Conservation (phyloP, 1,140 invertebrate genomes). For the Ptiloglossa arizonensis region DNA sequence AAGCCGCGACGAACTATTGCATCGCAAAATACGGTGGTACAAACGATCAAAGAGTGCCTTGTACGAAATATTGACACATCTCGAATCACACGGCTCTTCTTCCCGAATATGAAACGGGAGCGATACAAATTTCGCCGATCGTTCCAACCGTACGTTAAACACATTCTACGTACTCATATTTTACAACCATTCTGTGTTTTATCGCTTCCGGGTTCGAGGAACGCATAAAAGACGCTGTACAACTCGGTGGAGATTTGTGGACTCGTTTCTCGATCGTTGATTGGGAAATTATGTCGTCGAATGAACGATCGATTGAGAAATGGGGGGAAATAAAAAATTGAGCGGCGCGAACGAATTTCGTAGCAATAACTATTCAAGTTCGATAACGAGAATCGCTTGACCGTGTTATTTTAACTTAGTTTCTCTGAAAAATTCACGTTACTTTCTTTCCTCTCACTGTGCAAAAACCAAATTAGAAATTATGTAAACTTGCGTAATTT, state of each 20-base stretch:
- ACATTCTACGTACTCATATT: background rate
- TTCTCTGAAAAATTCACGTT: too few relatives aligned
- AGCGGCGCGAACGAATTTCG: too few relatives aligned
- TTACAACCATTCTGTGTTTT: conserved; percentile 9
- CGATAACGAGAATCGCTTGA: too few relatives aligned
- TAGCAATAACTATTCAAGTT: too few relatives aligned
- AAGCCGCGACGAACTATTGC: background rate
- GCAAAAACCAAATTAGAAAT: too few relatives aligned
- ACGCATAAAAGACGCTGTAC: background rate
- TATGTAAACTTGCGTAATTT: too few relatives aligned
- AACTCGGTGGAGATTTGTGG: background rate
- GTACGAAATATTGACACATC: conserved; percentile 27
- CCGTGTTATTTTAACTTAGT: too few relatives aligned
- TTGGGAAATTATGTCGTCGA: background rate
- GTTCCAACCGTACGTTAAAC: conserved; percentile 13
- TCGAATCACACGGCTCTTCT: background rate
- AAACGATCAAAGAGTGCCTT: conserved; percentile 32
- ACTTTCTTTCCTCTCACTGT: too few relatives aligned
- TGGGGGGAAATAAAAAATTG: too few relatives aligned
- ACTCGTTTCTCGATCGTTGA: background rate
- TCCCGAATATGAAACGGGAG: background rate
- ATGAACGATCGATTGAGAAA: too few relatives aligned
- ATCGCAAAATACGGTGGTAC: background rate
- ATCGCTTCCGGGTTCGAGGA: conserved; percentile 23
- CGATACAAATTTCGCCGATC: conserved; percentile 10